Conservation (phyloP, 2,113 vertebrate genomes). For the Odocoileus hemionus region DNA sequence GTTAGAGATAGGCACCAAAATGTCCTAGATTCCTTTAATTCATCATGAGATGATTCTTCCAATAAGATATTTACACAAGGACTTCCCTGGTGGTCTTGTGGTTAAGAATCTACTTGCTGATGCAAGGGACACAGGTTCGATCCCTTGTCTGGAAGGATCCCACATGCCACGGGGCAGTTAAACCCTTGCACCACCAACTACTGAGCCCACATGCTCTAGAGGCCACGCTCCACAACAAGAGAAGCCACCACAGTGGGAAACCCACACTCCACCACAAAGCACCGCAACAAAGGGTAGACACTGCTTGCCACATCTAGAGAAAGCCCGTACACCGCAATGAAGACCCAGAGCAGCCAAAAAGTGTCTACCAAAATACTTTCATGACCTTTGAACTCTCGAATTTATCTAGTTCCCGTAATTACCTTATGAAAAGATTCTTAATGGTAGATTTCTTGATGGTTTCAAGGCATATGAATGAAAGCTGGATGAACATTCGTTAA, state of each 20-base stretch:
- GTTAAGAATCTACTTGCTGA: neutral
- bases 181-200: neutral
- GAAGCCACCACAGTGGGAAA: neutral
- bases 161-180: neutral
- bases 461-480: neutral
- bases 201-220: neutral
- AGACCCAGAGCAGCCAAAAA: neutral
- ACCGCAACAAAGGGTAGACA: neutral
- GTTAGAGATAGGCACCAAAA: neutral
- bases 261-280: neutral
- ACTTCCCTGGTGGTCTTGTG: neutral
- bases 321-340: rapidly evolving
- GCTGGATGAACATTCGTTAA: neutral
- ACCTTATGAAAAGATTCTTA: neutral
- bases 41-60: neutral
- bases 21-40: neutral
- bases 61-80: neutral
- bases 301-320: neutral
- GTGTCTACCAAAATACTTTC: neutral
- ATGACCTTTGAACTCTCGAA: neutral
- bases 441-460: neutral
- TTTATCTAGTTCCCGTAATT: neutral
- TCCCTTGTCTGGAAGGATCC: neutral
- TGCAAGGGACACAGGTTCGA: neutral
- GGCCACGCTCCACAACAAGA: neutral